Evolutionary conservation across 2,888 invertebrate species (phyloP).

Genomic region (Aphrophora alni): DNA sequence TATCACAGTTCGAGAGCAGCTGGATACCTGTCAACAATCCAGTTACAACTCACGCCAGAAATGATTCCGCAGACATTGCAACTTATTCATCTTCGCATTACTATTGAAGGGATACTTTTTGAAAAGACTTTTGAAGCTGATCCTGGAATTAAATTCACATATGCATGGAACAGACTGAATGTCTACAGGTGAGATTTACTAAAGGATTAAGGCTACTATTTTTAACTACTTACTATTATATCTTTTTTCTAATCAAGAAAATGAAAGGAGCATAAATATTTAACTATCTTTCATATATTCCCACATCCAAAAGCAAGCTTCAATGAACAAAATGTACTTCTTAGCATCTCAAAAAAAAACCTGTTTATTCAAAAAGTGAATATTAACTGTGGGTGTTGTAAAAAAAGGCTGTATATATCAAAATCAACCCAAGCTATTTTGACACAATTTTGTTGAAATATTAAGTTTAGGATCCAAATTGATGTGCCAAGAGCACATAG

Average conservation of each 20-base stretch:
- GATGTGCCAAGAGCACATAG: too few relatives aligned
- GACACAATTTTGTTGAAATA: too few relatives aligned
- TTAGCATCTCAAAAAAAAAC: too few relatives aligned
- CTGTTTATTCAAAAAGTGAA: too few relatives aligned
- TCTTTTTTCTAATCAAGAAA: background rate
- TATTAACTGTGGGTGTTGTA: too few relatives aligned
- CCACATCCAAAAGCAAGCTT: background rate
- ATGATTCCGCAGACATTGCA: constrained; percentile 79
- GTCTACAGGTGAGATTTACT: constrained; percentile 70
- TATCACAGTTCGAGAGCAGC: constrained; percentile 95
- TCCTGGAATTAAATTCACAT: constrained; percentile 95
- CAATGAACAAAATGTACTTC: too few relatives aligned
- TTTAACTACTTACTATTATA: too few relatives aligned
- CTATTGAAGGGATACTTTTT: constrained; percentile 93
- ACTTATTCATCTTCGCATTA: constrained; percentile 90
- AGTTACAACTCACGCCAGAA: constrained; percentile 88
- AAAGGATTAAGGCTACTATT: background rate
- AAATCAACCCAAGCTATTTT: too few relatives aligned
- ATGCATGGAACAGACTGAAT: constrained; percentile 96
- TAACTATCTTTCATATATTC: too few relatives aligned
- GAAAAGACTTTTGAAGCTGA: constrained; percentile 95
- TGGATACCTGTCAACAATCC: constrained; percentile 92
- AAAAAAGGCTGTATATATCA: too few relatives aligned
- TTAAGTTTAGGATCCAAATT: too few relatives aligned
- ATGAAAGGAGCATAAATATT: too few relatives aligned